Conservation (phyloP, 2,113 vertebrate genomes). For the Ciconia boyciana region DNA sequence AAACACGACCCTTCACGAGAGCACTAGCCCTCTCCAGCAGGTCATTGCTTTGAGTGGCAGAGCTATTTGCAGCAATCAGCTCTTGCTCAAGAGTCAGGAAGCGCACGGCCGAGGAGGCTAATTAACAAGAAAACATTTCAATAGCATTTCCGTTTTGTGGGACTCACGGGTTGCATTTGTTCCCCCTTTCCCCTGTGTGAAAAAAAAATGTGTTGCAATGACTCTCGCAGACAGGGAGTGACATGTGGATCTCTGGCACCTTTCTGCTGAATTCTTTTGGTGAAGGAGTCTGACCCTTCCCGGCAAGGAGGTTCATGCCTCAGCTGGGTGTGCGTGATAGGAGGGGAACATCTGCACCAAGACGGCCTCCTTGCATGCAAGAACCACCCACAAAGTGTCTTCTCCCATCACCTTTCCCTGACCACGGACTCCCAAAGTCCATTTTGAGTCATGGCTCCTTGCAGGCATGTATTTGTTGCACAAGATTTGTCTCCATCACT, state of each 20-base stretch:
- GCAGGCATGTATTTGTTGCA: background rate
- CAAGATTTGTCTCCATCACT: background rate
- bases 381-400: background rate
- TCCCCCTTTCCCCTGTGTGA: background rate
- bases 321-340: background rate
- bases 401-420: background rate
- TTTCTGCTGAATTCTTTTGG: background rate
- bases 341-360: background rate
- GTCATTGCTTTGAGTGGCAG: background rate
- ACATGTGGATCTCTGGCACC: background rate
- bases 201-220: background rate
- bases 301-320: background rate
- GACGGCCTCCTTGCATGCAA: background rate
- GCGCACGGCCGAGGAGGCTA: background rate
- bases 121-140: background rate
- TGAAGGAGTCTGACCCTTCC: constrained; percentile 5
- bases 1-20: background rate
- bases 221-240: background rate
- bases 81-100: constrained; percentile 16
- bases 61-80: background rate
- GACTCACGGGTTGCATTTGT: background rate
- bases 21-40: background rate
- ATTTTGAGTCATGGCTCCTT: fast-evolving
- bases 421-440: background rate
- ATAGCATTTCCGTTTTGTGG: background rate